Conservation (phyloP, 2,113 vertebrate genomes). For the Centropristis striata region DNA sequence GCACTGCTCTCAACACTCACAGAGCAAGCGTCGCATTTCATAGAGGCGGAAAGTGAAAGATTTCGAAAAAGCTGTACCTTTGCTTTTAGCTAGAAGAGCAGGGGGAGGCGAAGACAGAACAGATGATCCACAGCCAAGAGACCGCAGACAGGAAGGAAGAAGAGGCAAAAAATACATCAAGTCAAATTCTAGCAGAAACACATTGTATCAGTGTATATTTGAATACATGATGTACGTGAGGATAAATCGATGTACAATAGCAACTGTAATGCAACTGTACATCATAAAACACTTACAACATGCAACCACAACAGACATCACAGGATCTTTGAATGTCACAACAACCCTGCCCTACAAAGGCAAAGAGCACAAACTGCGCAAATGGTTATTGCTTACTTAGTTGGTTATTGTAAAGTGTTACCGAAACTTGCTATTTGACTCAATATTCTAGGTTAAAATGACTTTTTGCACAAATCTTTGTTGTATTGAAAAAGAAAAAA, state of each 20-base stretch:
- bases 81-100: constrained; percentile 95
- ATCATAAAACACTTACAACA: constrained; percentile 29
- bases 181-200: constrained; percentile 24
- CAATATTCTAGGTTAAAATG: no score
- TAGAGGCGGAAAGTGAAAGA: constrained; percentile 81
- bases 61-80: constrained; percentile 91
- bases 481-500: no score
- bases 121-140: constrained; percentile 82
- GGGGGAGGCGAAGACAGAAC: constrained; percentile 79
- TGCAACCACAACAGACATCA: constrained; percentile 11
- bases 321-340: background rate
- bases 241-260: background rate
- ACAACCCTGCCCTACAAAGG: background rate
- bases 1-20: constrained; percentile 68
- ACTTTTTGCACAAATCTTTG: no score
- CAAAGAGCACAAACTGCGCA: background rate
- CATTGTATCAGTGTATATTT: constrained; percentile 34
- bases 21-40: constrained; percentile 70
- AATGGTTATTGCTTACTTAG: no score
- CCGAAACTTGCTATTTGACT: no score
- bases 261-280: constrained; percentile 3
- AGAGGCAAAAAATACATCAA: constrained; percentile 25
- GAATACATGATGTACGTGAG: constrained; percentile 26
- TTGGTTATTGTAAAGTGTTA: no score
- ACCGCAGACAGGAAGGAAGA: constrained; percentile 41